phyloP scores from a whole-genome alignment of 2,888 invertebrate species.

The Oscheius sp. region DNA sequence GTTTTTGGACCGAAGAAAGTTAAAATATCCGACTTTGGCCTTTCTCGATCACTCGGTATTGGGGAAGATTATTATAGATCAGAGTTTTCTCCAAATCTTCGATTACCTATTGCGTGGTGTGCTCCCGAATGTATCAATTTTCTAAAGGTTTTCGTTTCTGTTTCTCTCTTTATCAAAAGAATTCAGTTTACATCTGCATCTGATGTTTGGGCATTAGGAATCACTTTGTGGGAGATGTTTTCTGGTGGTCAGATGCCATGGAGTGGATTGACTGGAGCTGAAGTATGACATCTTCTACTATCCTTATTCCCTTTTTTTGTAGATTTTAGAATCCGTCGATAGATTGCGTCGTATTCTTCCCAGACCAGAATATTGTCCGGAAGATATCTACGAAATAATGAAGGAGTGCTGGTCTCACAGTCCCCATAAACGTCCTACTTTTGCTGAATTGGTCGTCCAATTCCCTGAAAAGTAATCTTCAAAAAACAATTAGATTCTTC shows the following conservation, averaged over 20 bases:
- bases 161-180: not conserved
- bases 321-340: constrained; percentile 91
- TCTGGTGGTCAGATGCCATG: constrained; percentile 98
- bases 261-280: constrained; percentile 90
- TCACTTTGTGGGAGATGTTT: constrained; percentile 99
- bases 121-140: constrained; percentile 97
- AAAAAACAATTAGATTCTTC: not conserved
- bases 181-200: constrained; percentile 87
- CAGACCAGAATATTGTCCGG: constrained; percentile 80
- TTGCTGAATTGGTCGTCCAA: constrained; percentile 79
- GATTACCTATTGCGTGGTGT: constrained; percentile 97
- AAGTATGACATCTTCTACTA: constrained; percentile 72
- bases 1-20: constrained; percentile 79
- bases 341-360: constrained; percentile 74
- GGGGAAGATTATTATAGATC: constrained; percentile 99
- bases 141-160: constrained; percentile 75
- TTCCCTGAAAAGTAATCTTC: constrained; percentile 44
- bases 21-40: constrained; percentile 96
- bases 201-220: constrained; percentile 97
- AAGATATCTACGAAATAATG: constrained; percentile 90
- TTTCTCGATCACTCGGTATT: constrained; percentile 91
- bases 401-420: constrained; percentile 95
- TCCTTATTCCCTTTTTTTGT: constrained; percentile 8
- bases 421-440: constrained; percentile 85
- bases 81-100: constrained; percentile 94